These are phyloP conservation scores for Corythornis madagascariensis DNA, from an alignment of 2,113 vertebrate species.

Conservation along the genomic window DNA sequence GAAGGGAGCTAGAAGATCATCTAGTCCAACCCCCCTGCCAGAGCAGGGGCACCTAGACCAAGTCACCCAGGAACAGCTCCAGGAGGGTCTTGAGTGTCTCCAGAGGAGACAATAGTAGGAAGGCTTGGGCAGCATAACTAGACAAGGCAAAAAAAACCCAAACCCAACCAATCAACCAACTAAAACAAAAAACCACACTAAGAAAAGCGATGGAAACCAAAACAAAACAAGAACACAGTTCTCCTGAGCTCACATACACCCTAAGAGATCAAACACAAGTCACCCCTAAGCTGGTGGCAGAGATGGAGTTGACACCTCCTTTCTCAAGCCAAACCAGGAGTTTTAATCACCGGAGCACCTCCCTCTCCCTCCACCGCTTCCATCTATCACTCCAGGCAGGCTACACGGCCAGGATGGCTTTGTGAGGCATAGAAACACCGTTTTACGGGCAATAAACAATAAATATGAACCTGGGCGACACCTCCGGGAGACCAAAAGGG, in stretches of 20 bases:
- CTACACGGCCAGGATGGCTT: slow-evolving; percentile 57
- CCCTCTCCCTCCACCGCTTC: slow-evolving; percentile 51
- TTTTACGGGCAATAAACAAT: slow-evolving; percentile 70
- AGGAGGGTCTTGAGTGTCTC: no score
- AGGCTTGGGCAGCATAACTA: neutral
- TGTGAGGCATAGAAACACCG: slow-evolving; percentile 66
- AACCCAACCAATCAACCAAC: no score
- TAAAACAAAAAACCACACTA: no score
- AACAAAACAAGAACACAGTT: neutral
- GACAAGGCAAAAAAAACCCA: neutral
- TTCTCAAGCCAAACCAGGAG: slow-evolving; percentile 23
- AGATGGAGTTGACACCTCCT: slow-evolving; percentile 25
- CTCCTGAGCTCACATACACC: neutral
- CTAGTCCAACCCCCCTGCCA: no score
- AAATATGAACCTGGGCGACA: slow-evolving; percentile 60
- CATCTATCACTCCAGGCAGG: slow-evolving; percentile 65
- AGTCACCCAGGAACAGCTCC: no score
- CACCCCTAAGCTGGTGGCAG: slow-evolving; percentile 12
- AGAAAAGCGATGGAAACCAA: neutral
- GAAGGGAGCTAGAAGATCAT: no score
- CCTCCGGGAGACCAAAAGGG: neutral
- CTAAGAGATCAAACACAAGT: neutral
- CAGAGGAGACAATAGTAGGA: neutral
- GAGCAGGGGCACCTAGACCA: no score
- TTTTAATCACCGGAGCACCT: slow-evolving; percentile 60